A percentile compares a stretch with the other conserved stretches of the same genome.
These are phyloP conservation scores for Ornithorhynchus anatinus DNA, from an alignment of 2,113 vertebrate species.

Conservation along the genomic window DNA sequence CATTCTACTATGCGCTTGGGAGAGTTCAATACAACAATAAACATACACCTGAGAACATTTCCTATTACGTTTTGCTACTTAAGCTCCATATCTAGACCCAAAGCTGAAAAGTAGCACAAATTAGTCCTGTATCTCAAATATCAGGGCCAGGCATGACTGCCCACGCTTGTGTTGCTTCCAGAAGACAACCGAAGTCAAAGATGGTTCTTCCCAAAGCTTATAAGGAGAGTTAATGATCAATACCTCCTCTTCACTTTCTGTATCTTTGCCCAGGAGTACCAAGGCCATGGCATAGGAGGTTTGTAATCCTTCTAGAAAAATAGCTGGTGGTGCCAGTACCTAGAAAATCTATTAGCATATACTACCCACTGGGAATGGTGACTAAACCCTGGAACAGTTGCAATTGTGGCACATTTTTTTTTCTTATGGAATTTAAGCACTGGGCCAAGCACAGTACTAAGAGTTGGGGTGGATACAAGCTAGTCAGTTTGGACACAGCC, in stretches of 20 bases:
- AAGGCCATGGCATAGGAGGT: neutral
- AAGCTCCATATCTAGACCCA: too few relatives aligned
- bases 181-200: neutral
- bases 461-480: too few relatives aligned
- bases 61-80: neutral
- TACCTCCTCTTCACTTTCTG: neutral
- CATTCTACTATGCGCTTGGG: too few relatives aligned
- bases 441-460: too few relatives aligned
- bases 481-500: too few relatives aligned
- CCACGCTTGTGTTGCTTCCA: too few relatives aligned
- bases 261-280: neutral
- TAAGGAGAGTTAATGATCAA: neutral
- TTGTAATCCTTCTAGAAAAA: neutral
- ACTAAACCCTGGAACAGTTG: neutral
- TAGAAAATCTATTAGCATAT: neutral
- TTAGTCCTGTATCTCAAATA: too few relatives aligned
- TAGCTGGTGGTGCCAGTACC: neutral
- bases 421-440: too few relatives aligned
- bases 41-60: neutral
- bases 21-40: too few relatives aligned
- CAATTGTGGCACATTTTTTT: neutral
- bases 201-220: neutral
- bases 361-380: neutral
- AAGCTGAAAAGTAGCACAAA: neutral
- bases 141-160: too few relatives aligned